Conservation (phyloP, 2,797 vertebrate species). For the Channa striata region DNA sequence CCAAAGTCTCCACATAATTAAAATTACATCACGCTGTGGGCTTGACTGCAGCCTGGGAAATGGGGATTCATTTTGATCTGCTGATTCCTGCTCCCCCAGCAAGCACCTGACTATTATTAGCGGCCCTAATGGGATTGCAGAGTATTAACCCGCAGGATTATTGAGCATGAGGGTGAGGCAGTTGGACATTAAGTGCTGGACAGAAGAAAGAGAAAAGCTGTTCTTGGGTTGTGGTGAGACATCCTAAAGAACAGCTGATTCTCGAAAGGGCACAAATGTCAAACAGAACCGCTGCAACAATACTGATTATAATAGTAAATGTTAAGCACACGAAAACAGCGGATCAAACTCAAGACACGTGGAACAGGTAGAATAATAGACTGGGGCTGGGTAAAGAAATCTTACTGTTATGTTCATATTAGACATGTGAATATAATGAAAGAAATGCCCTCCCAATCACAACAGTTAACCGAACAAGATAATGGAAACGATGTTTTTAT, state of each 20-base stretch:
- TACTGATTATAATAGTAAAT: neutral
- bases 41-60: neutral
- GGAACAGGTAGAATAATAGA: neutral
- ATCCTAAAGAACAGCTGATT: conserved; percentile 56
- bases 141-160: conserved; percentile 79
- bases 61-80: conserved; percentile 22
- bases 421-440: neutral
- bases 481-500: neutral
- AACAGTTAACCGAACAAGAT: neutral
- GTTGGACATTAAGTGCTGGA: conserved; percentile 67
- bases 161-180: conserved; percentile 70
- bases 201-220: conserved; percentile 68
- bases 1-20: neutral
- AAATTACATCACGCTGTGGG: neutral
- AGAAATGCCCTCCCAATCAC: neutral
- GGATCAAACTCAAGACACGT: neutral
- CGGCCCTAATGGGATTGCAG: conserved; percentile 76
- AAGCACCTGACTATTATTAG: conserved; percentile 82
- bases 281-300: conserved; percentile 28
- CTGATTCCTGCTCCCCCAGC: conserved; percentile 65
- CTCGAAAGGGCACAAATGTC: conserved; percentile 58
- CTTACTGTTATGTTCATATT: neutral
- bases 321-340: neutral
- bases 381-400: neutral
- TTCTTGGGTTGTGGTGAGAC: conserved; percentile 56